Evolutionary conservation across 2,888 invertebrate genomes (phyloP).

Genomic region (Antitype chi): DNA sequence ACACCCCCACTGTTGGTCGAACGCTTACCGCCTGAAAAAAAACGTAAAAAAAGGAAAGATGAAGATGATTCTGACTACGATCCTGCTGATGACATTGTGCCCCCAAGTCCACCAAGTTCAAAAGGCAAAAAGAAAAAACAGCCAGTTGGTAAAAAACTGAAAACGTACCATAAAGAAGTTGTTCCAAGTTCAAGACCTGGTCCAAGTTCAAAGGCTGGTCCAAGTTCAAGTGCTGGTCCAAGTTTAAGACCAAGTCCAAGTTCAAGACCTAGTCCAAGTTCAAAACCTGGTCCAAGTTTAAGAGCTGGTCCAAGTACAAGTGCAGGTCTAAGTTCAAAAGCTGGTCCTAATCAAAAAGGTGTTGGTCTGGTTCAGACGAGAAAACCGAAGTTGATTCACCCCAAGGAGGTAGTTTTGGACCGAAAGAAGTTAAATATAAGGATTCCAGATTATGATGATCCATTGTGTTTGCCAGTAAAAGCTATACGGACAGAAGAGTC

Average conservation of each 20-base stretch:
- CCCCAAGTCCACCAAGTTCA: slow-evolving; percentile 65
- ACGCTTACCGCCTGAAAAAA: slow-evolving; percentile 66
- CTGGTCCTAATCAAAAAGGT: slow-evolving; percentile 12
- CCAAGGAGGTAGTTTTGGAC: slow-evolving; percentile 56
- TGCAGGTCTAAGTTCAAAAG: slow-evolving; percentile 14
- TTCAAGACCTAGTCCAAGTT: slow-evolving; percentile 28
- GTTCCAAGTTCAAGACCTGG: slow-evolving; percentile 42
- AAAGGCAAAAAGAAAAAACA: slow-evolving; percentile 61
- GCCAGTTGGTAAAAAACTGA: slow-evolving; percentile 50
- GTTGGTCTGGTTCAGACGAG: slow-evolving; percentile 2
- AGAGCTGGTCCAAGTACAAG: slow-evolving; percentile 39
- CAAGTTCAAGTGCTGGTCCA: slow-evolving; percentile 20
- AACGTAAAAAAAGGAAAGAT: slow-evolving; percentile 71
- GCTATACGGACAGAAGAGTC: slow-evolving; percentile 72
- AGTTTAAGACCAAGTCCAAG: slow-evolving; percentile 35
- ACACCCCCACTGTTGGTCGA: slow-evolving; percentile 74
- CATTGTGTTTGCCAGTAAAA: slow-evolving; percentile 84
- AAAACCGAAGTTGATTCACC: slow-evolving; percentile 35
- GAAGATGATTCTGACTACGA: slow-evolving; percentile 85
- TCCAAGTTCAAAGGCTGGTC: neutral
- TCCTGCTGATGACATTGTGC: slow-evolving; percentile 74
- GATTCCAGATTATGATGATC: slow-evolving; percentile 86
- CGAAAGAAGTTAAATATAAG: slow-evolving; percentile 75
- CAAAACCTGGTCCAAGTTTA: slow-evolving; percentile 27
- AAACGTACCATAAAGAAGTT: slow-evolving; percentile 59